These are phyloP conservation scores for Pheosia gnoma DNA, from an alignment of 2,888 invertebrate species.

Conservation along the genomic window DNA sequence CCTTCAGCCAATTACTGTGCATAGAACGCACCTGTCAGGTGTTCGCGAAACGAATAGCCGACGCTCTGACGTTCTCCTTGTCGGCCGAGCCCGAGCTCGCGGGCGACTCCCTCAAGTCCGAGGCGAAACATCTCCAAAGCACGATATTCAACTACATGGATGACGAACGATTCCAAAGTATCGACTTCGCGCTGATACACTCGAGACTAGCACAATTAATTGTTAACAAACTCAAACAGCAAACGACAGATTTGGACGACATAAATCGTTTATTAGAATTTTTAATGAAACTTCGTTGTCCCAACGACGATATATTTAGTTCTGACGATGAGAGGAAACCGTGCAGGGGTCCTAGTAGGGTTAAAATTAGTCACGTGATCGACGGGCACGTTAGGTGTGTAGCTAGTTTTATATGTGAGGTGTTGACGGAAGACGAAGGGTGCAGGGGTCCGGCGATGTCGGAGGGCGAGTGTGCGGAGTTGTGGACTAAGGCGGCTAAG, in stretches of 20 bases:
- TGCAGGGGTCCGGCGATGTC: slow-evolving; percentile 78
- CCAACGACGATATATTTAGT: slow-evolving; percentile 82
- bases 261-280: slow-evolving; percentile 68
- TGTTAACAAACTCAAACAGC: slow-evolving; percentile 82
- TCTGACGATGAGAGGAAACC: slow-evolving; percentile 82
- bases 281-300: slow-evolving; percentile 68
- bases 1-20: slow-evolving; percentile 71
- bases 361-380: slow-evolving; percentile 61
- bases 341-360: slow-evolving; percentile 62
- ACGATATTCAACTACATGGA: slow-evolving; percentile 88
- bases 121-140: slow-evolving; percentile 87
- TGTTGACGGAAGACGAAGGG: slow-evolving; percentile 61
- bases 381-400: slow-evolving; percentile 72
- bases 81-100: slow-evolving; percentile 83
- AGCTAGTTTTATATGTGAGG: slow-evolving; percentile 73
- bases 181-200: slow-evolving; percentile 87
- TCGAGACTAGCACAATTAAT: slow-evolving; percentile 86
- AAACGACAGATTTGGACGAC: slow-evolving; percentile 70
- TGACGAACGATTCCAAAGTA: slow-evolving; percentile 85
- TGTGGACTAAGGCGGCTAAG: slow-evolving; percentile 83
- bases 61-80: slow-evolving; percentile 84
- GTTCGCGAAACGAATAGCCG: slow-evolving; percentile 88
- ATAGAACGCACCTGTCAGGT: slow-evolving; percentile 82
- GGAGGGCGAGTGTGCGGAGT: slow-evolving; percentile 82
- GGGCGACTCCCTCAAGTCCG: slow-evolving; percentile 84